Conservation (phyloP, 64 coral and sea anemone species). For the Montipora cactus region DNA sequence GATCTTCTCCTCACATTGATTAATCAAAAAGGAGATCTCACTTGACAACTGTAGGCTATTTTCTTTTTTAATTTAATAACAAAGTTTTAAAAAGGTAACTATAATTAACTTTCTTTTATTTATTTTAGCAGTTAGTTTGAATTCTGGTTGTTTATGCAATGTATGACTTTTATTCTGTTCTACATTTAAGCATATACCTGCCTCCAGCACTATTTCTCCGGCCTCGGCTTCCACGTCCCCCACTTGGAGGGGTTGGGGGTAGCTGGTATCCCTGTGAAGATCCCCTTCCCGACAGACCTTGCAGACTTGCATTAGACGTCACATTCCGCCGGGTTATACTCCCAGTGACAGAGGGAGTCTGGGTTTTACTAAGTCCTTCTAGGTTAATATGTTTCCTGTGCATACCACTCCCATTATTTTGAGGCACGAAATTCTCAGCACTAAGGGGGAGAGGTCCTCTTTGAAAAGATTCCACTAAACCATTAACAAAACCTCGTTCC, state of each 20-base stretch:
- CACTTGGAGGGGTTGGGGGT: conserved; percentile 63
- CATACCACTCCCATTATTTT: conserved; percentile 1
- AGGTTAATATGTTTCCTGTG: not conserved
- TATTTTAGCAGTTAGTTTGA: too few species aligned
- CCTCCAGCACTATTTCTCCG: conserved; percentile 64
- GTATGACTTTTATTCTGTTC: too few species aligned
- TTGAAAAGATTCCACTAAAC: not conserved
- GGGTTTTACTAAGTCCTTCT: conserved; percentile 2
- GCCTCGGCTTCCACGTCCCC: conserved; percentile 39
- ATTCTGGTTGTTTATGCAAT: too few species aligned
- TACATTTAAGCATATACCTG: conserved; percentile 21
- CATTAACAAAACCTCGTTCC: not conserved
- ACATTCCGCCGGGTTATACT: conserved; percentile 1
- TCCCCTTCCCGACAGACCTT: not conserved
- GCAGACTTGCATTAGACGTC: not conserved
- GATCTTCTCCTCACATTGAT: too few species aligned
- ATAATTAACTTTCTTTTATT: too few species aligned
- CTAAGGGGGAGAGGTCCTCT: not conserved
- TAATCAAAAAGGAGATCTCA: too few species aligned
- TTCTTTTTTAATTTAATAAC: too few species aligned
- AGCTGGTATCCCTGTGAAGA: conserved; percentile 31
- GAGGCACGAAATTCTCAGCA: not conserved
- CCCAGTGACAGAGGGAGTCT: not conserved
- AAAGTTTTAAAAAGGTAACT: too few species aligned
- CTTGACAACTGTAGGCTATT: too few species aligned